These are phyloP conservation scores for Tetramorium bicarinatum DNA, from an alignment of 2,888 invertebrate genomes.

Conservation along the genomic window DNA sequence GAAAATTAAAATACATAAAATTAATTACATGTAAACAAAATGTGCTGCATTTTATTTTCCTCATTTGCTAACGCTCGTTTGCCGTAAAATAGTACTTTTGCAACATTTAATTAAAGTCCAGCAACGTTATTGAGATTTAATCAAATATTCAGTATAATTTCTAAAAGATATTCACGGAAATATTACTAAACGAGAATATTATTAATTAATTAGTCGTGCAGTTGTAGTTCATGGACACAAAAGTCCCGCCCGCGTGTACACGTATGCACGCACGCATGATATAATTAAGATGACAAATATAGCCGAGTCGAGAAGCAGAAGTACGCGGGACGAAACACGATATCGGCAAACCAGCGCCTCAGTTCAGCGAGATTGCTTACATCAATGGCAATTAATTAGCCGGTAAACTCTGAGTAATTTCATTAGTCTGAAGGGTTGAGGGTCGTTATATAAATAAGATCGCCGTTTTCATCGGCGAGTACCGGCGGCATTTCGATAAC, in stretches of 20 bases:
- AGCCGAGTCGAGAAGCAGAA: slow-evolving; percentile 21
- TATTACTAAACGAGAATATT: not conserved
- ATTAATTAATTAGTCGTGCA: not conserved
- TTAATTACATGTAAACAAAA: not conserved
- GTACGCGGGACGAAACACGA: slow-evolving; percentile 49
- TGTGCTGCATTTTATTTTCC: not conserved
- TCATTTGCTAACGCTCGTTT: not conserved
- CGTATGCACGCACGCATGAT: not conserved
- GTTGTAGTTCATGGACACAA: not conserved
- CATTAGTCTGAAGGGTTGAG: slow-evolving; percentile 71
- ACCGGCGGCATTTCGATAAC: slow-evolving; percentile 61
- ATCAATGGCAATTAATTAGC: slow-evolving; percentile 83
- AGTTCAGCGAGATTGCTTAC: slow-evolving; percentile 78
- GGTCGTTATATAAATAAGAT: slow-evolving; percentile 75
- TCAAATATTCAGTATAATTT: not conserved
- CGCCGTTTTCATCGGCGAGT: slow-evolving; percentile 63
- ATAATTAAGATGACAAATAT: slow-evolving; percentile 55
- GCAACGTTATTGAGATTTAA: not conserved
- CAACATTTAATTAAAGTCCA: not conserved
- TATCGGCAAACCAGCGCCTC: slow-evolving; percentile 69
- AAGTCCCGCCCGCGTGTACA: not conserved
- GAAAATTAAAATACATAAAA: not conserved
- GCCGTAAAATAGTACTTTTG: not conserved
- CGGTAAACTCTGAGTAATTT: slow-evolving; percentile 76
- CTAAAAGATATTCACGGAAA: not conserved